phyloP scores from a whole-genome alignment of 2,888 invertebrate species.

The Pollenia amentaria region DNA sequence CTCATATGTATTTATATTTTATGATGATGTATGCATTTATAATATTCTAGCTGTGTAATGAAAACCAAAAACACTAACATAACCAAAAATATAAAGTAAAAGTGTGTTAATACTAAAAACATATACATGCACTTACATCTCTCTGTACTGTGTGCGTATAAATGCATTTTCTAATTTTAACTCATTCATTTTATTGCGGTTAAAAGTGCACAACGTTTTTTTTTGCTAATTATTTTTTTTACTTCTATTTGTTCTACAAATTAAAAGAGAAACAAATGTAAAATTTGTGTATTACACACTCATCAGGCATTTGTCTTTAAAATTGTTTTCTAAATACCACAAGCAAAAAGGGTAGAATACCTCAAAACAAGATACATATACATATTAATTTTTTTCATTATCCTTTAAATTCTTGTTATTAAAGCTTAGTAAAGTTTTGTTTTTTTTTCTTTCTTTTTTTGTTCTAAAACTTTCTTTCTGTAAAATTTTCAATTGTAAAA shows the following conservation, averaged over 20 bases:
- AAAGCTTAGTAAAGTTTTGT: constrained; percentile 31
- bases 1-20: too few relatives aligned
- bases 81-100: background rate
- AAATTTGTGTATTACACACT: background rate
- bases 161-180: too few relatives aligned
- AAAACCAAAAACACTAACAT: too few relatives aligned
- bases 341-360: background rate
- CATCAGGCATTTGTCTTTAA: background rate
- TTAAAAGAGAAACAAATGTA: background rate
- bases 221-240: background rate
- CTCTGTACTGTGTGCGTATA: too few relatives aligned
- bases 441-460: constrained; percentile 4
- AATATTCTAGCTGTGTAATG: too few relatives aligned
- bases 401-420: constrained; percentile 17
- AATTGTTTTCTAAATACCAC: constrained; percentile 2
- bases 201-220: too few relatives aligned
- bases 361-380: constrained; percentile 11
- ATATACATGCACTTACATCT: too few relatives aligned
- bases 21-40: too few relatives aligned
- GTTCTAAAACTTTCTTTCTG: constrained; percentile 25
- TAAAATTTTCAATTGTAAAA: constrained; percentile 35
- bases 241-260: background rate
- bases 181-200: too few relatives aligned
- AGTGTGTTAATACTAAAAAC: background rate
- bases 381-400: background rate